These are phyloP conservation scores for Meles meles DNA, from an alignment of 2,113 vertebrate species.

Conservation along the genomic window DNA sequence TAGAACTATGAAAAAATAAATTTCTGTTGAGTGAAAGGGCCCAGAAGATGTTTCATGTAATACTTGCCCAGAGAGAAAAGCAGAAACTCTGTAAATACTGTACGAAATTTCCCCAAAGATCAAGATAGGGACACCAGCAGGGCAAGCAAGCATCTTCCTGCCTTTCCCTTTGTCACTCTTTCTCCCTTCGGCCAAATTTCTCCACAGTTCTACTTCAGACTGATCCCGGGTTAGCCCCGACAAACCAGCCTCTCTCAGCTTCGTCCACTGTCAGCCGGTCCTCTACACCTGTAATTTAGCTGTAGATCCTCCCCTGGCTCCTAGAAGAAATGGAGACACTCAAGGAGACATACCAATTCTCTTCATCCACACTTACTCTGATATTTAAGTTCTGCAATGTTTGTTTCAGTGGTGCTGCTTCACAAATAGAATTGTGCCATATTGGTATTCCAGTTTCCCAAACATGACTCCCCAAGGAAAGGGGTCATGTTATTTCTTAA, in stretches of 20 bases:
- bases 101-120: not conserved
- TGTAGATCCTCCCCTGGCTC: not conserved
- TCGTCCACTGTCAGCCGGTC: too few species aligned
- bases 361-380: not conserved
- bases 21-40: not conserved
- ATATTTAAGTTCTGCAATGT: not conserved
- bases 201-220: not conserved
- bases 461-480: not conserved
- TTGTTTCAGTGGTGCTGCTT: not conserved
- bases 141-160: not conserved
- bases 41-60: not conserved
- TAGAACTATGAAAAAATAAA: too few species aligned
- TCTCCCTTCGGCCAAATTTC: not conserved
- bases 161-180: not conserved
- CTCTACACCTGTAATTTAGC: not conserved
- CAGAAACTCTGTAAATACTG: not conserved
- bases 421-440: not conserved
- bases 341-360: not conserved
- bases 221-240: too few species aligned
- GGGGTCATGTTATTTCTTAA: not conserved
- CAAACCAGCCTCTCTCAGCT: not conserved
- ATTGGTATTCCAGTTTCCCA: not conserved
- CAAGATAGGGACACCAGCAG: not conserved
- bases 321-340: not conserved
- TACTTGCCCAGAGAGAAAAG: not conserved